These are phyloP conservation scores for Rhogogaster chlorosoma DNA, from an alignment of 2,888 invertebrate genomes.

Conservation along the genomic window DNA sequence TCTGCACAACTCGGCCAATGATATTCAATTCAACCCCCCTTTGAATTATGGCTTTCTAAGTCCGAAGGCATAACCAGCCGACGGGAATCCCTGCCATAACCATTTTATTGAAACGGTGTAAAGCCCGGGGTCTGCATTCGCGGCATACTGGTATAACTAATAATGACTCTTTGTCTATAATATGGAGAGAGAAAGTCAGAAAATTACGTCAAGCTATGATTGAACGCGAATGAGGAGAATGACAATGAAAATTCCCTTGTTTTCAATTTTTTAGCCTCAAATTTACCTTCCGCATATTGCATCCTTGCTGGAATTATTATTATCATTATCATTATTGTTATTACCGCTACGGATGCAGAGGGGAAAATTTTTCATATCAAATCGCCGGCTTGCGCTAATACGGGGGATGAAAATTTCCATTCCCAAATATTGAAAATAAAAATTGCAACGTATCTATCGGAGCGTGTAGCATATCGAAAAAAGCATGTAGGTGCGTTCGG, in stretches of 20 bases:
- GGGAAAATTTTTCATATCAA: too few species aligned
- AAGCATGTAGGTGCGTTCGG: not conserved
- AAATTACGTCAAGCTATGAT: not conserved
- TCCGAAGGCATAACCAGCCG: slow-evolving; percentile 66
- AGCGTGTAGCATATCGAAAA: not conserved
- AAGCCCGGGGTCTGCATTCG: slow-evolving; percentile 54
- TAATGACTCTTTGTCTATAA: slow-evolving; percentile 54
- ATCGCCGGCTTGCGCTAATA: not conserved
- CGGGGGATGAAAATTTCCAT: not conserved
- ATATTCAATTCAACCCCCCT: slow-evolving; percentile 53
- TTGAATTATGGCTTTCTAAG: slow-evolving; percentile 70
- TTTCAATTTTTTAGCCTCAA: not conserved
- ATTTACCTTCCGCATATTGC: not conserved
- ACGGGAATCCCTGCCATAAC: slow-evolving; percentile 58
- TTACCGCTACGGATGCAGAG: not conserved
- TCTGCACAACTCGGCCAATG: slow-evolving; percentile 53
- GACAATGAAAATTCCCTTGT: not conserved
- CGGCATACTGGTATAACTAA: slow-evolving; percentile 60
- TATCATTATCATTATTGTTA: not conserved
- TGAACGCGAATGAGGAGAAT: not conserved
- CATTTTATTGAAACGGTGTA: slow-evolving; percentile 64
- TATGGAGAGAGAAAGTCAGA: not conserved
- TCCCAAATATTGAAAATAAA: not conserved
- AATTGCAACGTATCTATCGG: not conserved
- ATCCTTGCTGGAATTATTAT: not conserved